Evolutionary conservation across 92 coral and sea anemone species (phyloP).

Genomic region (Desmophyllum pertusum): DNA sequence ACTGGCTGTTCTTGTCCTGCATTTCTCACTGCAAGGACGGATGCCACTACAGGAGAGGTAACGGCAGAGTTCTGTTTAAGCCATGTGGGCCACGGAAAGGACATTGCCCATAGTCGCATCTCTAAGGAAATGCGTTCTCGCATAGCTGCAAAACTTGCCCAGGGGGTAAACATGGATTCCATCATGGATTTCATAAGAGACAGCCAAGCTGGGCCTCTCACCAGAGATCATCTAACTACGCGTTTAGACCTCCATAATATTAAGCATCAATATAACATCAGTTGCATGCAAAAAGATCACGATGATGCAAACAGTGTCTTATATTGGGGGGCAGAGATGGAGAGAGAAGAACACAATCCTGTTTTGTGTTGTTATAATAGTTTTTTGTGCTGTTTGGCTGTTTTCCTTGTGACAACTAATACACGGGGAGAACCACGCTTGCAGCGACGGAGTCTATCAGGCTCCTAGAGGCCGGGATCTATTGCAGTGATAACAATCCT

Average conservation of each 20-base stretch:
- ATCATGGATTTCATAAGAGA: conserved; percentile 33
- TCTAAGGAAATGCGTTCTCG: conserved; percentile 32
- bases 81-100: conserved; percentile 46
- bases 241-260: conserved; percentile 22
- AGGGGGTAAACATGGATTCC: conserved; percentile 32
- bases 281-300: conserved; percentile 12
- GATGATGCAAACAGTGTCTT: conserved; percentile 29
- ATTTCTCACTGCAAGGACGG: conserved; percentile 37
- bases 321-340: conserved; percentile 33
- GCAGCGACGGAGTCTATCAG: too few species aligned
- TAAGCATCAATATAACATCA: conserved; percentile 17
- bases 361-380: conserved; percentile 25
- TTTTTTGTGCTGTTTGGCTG: too few species aligned
- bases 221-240: not conserved
- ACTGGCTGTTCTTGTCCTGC: conserved; percentile 42
- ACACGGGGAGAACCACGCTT: too few species aligned
- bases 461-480: too few species aligned
- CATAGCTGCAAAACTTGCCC: conserved; percentile 33
- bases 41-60: conserved; percentile 24
- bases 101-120: conserved; percentile 26
- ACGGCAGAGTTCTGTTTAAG: conserved; percentile 20
- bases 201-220: conserved; percentile 15
- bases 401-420: too few species aligned
- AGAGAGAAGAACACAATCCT: conserved; percentile 22
- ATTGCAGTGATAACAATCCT: too few species aligned